phyloP scores from a whole-genome alignment of 2,113 vertebrate genomes.

The Xiphias gladius region DNA sequence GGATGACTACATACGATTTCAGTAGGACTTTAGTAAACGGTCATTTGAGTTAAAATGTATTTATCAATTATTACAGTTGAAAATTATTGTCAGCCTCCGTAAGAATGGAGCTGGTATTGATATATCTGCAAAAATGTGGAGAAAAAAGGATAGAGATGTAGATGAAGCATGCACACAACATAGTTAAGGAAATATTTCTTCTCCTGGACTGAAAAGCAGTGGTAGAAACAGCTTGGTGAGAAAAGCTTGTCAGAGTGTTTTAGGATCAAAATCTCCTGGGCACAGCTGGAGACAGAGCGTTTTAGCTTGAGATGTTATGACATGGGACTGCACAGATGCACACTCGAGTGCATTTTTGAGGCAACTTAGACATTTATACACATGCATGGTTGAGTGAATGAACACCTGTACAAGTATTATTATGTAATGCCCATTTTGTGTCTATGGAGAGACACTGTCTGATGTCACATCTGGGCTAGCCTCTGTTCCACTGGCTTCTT shows the following conservation, averaged over 20 bases:
- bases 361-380: neutral
- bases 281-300: constrained; percentile 28
- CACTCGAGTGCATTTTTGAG: neutral
- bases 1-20: neutral
- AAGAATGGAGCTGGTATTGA: neutral
- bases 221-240: constrained; percentile 37
- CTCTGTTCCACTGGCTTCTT: neutral
- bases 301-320: constrained; percentile 42
- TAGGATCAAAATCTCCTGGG: constrained; percentile 45
- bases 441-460: neutral
- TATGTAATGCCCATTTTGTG: constrained; percentile 4
- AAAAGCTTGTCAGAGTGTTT: constrained; percentile 55
- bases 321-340: constrained; percentile 2
- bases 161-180: neutral
- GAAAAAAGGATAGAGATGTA: neutral
- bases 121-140: neutral
- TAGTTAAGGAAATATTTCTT: neutral
- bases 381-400: constrained; percentile 1
- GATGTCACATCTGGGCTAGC: neutral
- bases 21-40: no score
- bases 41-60: neutral
- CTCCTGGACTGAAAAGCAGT: neutral
- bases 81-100: neutral
- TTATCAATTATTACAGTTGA: neutral
- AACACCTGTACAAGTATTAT: constrained; percentile 12